Evolutionary conservation across 2,797 vertebrate genomes (phyloP), one percentile per base, ranked within the genome.

Genomic region (Hyperoplus immaculatus): DNA sequence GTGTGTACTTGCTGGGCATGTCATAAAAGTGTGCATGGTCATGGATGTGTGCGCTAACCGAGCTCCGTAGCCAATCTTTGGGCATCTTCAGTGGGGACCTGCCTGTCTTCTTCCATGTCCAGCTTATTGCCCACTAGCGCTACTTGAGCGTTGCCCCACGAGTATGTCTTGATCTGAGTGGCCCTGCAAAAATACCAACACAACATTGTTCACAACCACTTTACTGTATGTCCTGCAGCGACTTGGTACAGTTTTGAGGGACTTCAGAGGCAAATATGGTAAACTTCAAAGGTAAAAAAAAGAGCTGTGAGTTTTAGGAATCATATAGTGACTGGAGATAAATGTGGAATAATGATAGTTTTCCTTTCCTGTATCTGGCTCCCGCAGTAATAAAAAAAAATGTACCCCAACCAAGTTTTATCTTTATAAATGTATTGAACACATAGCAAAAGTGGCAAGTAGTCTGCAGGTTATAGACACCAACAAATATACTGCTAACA

Each of bases 121-220:
- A 96, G 95, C 78, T 98, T 98, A 86, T 97, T 98, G 6, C 96
- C 97, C 3, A 98, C 96, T 46, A 98, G 92, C 63, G 96, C 95
- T 7, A 98, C 97, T 84, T 98, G 96, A 68, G 97, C 96, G 0
- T 97, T 98, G 85, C 97, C 97, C 97, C 97, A 98, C 0, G 97
- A 98, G 85, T 98, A 98, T 0, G 97, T 98, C 92, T 97, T 98
- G 88, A 98, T 97, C 93, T 98, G 97, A 0, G 97, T 98, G 8
- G 97, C 96, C 97, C 97, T 98, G 83, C 47, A 50, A 83, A 83
- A 85, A 83, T 59, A 61, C 18, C 43, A 46, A 79, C 18, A 60
- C 18, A 76, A 61, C 18, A 54, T 13, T 72, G 29, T 56, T 76
- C 14, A 81, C 43, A 61, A 29, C 39, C 1, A 29, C 18, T 29